phyloP scores from a whole-genome alignment of 2,797 vertebrate genomes.

The Anableps anableps region DNA sequence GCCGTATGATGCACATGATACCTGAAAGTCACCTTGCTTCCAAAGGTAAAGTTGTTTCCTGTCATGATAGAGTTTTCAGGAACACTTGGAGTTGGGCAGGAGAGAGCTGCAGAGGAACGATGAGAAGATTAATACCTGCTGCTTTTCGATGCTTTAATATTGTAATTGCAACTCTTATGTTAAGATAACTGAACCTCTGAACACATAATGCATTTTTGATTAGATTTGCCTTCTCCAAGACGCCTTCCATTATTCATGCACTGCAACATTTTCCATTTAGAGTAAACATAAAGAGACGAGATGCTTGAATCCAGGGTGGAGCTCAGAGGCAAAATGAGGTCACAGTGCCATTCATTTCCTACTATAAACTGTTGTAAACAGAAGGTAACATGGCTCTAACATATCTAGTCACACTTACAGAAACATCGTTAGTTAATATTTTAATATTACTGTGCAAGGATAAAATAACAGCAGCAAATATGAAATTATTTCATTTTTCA shows the following conservation, averaged over 20 bases:
- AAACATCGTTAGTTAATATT: neutral
- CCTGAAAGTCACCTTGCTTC: conserved; percentile 94
- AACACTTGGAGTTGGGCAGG: conserved; percentile 84
- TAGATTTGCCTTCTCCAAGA: neutral
- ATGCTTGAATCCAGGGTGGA: neutral
- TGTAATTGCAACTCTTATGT: neutral
- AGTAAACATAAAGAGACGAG: neutral
- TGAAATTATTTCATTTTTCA: neutral
- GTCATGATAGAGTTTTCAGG: conserved; percentile 87
- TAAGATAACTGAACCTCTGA: neutral
- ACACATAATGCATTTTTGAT: neutral
- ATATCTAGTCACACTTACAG: neutral
- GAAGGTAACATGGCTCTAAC: neutral
- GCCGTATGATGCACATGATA: conserved; percentile 74
- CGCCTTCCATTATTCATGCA: neutral
- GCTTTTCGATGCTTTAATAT: neutral
- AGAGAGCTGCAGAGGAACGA: conserved; percentile 81
- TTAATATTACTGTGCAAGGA: neutral
- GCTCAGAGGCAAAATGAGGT: neutral
- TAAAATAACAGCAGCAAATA: neutral
- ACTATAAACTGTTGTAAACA: neutral
- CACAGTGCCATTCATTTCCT: neutral
- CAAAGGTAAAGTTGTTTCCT: conserved; percentile 91
- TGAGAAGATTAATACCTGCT: neutral
- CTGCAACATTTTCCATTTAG: neutral